These are phyloP conservation scores for Ditula angustiorana DNA, from an alignment of 2,888 invertebrate species.

Conservation along the genomic window DNA sequence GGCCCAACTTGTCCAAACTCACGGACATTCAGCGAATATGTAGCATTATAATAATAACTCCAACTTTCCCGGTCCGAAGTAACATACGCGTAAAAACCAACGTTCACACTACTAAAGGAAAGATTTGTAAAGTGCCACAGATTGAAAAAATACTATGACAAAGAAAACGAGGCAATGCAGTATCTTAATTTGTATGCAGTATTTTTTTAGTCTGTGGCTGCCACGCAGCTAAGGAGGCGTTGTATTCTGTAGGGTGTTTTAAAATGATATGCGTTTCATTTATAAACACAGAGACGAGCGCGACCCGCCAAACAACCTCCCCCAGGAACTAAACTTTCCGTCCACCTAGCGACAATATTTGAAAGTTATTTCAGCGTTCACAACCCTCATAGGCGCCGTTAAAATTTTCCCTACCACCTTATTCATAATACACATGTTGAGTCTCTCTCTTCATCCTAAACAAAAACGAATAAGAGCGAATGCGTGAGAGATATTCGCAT, in stretches of 20 bases:
- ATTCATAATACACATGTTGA: slow-evolving; percentile 78
- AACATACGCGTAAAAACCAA: slow-evolving; percentile 54
- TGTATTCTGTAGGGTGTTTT: slow-evolving; percentile 65
- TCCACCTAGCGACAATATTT: slow-evolving; percentile 86
- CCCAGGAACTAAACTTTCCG: slow-evolving; percentile 81
- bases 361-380: slow-evolving; percentile 86
- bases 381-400: slow-evolving; percentile 86
- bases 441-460: slow-evolving; percentile 56
- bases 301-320: slow-evolving; percentile 79
- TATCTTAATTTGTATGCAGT: background rate
- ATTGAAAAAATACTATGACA: slow-evolving; percentile 20
- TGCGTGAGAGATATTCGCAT: slow-evolving; percentile 73
- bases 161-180: slow-evolving; percentile 36
- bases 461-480: slow-evolving; percentile 48
- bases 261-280: slow-evolving; percentile 82
- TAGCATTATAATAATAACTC: slow-evolving; percentile 65
- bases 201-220: slow-evolving; percentile 45
- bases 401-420: slow-evolving; percentile 84
- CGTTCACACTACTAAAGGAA: slow-evolving; percentile 48
- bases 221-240: slow-evolving; percentile 48
- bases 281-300: slow-evolving; percentile 78
- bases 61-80: slow-evolving; percentile 61
- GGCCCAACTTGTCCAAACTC: slow-evolving; percentile 58
- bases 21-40: slow-evolving; percentile 52
- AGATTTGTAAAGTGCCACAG: slow-evolving; percentile 45